phyloP scores from a whole-genome alignment of 2,888 invertebrate species.

The Drosophila kanekoi region DNA sequence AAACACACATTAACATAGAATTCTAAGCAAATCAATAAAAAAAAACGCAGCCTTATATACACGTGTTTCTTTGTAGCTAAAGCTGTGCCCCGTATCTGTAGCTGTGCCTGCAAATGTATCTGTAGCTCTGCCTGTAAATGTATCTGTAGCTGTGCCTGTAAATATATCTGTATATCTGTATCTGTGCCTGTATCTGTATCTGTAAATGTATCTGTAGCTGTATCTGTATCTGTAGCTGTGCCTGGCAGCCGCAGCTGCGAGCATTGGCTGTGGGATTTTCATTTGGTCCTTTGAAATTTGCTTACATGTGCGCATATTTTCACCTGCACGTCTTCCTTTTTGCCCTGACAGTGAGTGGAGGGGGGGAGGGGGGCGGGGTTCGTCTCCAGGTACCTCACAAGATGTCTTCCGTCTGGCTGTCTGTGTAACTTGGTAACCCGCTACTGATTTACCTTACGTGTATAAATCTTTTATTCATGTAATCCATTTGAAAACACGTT shows the following conservation, averaged over 20 bases:
- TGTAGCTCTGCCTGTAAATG: not conserved
- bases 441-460: constrained; percentile 80
- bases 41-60: constrained; percentile 25
- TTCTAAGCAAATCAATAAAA: constrained; percentile 74
- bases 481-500: constrained; percentile 81
- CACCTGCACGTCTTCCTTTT: constrained; percentile 59
- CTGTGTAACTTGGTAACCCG: constrained; percentile 68
- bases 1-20: constrained; percentile 30
- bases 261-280: constrained; percentile 40
- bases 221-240: not conserved
- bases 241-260: constrained; percentile 26
- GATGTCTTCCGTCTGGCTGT: constrained; percentile 29
- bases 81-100: not conserved
- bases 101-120: not conserved
- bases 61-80: constrained; percentile 29
- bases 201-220: constrained; percentile 9
- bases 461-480: constrained; percentile 81
- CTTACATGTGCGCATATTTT: constrained; percentile 79
- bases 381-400: constrained; percentile 14
- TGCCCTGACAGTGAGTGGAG: not conserved
- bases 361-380: not conserved
- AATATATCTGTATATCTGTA: constrained; percentile 5
- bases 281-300: constrained; percentile 65
- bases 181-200: not conserved
- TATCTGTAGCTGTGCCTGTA: not conserved